Conservation (phyloP, 2,113 vertebrate species). For the Amphiprion ocellaris region DNA sequence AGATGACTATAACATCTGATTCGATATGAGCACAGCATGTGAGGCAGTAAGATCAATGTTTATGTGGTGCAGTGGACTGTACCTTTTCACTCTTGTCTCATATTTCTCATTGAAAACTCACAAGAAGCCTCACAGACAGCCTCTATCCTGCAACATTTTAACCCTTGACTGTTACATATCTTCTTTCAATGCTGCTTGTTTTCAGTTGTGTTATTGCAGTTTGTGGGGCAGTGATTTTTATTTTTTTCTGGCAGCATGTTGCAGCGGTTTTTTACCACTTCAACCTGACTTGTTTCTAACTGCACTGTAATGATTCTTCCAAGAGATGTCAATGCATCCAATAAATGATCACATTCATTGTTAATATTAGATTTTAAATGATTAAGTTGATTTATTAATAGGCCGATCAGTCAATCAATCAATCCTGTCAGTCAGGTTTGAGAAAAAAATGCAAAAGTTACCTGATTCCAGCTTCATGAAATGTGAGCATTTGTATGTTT, state of each 20-base stretch:
- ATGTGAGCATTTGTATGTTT: too few relatives aligned
- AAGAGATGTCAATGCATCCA: background rate
- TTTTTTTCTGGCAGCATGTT: too few relatives aligned
- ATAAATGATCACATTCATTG: background rate
- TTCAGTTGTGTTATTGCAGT: background rate
- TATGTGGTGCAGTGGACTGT: background rate
- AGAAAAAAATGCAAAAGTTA: too few relatives aligned
- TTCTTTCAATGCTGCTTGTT: background rate
- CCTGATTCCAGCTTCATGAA: too few relatives aligned
- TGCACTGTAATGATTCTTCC: background rate
- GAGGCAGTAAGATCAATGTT: background rate
- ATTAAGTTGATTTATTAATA: too few relatives aligned
- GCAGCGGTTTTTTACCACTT: background rate
- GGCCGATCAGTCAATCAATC: background rate
- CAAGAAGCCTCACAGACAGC: background rate
- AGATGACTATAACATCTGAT: background rate
- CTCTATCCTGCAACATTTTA: background rate
- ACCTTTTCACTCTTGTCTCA: slow-evolving; percentile 1
- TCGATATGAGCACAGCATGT: background rate
- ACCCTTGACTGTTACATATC: too few relatives aligned
- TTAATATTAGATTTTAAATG: background rate
- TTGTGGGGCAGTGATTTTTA: too few relatives aligned
- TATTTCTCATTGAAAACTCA: background rate
- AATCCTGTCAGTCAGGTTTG: too few relatives aligned
- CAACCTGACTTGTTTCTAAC: background rate